Evolutionary conservation across 2,797 vertebrate genomes (phyloP).

Genomic region (Alosa sapidissima): DNA sequence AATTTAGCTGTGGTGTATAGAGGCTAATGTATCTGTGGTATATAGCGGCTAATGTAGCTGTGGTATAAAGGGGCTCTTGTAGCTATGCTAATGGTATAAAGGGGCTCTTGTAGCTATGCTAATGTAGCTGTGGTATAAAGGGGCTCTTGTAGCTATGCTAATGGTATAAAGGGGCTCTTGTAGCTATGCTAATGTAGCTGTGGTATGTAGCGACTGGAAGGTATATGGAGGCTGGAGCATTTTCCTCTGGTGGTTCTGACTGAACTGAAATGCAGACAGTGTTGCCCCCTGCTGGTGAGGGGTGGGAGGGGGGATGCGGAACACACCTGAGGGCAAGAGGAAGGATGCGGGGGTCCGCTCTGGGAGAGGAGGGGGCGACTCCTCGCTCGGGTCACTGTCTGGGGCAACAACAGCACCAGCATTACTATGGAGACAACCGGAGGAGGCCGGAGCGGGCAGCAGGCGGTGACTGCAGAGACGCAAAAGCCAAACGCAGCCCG

Average conservation of each 20-base stretch:
- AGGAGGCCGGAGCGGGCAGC: slow-evolving; percentile 31
- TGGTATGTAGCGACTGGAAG: no score
- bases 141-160: no score
- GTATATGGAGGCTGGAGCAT: no score
- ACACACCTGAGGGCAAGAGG: slow-evolving; percentile 88
- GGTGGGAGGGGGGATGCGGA: slow-evolving; percentile 56
- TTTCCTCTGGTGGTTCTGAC: not conserved
- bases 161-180: no score
- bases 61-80: no score
- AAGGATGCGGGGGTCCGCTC: slow-evolving; percentile 93
- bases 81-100: no score
- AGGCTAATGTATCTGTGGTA: no score
- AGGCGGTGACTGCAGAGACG: not conserved
- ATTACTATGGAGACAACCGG: slow-evolving; percentile 45
- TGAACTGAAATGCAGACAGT: not conserved
- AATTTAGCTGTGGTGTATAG: no score
- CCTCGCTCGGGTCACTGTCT: slow-evolving; percentile 87
- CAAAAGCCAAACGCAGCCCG: slow-evolving; percentile 5
- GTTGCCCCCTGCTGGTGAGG: not conserved
- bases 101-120: no score
- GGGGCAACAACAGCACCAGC: slow-evolving; percentile 72
- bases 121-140: no score
- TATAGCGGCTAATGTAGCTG: no score
- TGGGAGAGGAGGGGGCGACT: slow-evolving; percentile 90
- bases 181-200: no score